Conservation (phyloP, 2,888 invertebrate genomes). For the Caenorhabditis macrosperma region DNA sequence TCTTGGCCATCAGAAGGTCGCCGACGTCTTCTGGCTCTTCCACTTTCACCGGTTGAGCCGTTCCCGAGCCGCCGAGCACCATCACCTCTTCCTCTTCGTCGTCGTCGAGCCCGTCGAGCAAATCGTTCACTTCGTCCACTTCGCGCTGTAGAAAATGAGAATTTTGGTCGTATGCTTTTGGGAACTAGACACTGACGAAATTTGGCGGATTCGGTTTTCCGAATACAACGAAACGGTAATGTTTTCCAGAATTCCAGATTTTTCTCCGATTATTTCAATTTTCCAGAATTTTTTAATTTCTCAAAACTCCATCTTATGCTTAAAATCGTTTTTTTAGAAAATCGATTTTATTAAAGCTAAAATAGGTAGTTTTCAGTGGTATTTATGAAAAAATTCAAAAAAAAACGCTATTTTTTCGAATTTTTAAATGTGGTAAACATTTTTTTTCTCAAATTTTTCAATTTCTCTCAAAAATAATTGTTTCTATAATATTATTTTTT, state of each 20-base stretch:
- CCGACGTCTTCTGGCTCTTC: slow-evolving; percentile 26
- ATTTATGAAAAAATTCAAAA: not conserved
- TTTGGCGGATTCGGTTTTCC: not conserved
- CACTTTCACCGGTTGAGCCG: not conserved
- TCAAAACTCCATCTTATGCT: too few species aligned
- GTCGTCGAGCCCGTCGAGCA: slow-evolving; percentile 64
- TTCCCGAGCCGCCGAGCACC: slow-evolving; percentile 3
- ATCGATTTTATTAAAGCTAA: too few species aligned
- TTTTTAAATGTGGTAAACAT: too few species aligned
- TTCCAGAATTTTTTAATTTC: too few species aligned
- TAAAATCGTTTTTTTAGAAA: too few species aligned
- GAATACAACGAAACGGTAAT: too few species aligned
- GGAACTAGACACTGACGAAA: not conserved
- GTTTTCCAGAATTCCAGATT: too few species aligned
- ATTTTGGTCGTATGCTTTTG: not conserved
- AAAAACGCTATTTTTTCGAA: too few species aligned
- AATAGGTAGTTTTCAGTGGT: too few species aligned
- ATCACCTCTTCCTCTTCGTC: slow-evolving; percentile 61
- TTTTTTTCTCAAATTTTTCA: too few species aligned
- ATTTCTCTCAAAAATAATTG: not conserved
- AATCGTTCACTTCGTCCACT: slow-evolving; percentile 58
- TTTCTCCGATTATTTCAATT: too few species aligned
- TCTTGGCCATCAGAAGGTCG: slow-evolving; percentile 1
- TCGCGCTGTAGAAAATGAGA: slow-evolving; percentile 66
- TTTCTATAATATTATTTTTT: too few species aligned